Evolutionary conservation across 1,140 invertebrate species (phyloP).

Genomic region (Sinonovacula constricta): DNA sequence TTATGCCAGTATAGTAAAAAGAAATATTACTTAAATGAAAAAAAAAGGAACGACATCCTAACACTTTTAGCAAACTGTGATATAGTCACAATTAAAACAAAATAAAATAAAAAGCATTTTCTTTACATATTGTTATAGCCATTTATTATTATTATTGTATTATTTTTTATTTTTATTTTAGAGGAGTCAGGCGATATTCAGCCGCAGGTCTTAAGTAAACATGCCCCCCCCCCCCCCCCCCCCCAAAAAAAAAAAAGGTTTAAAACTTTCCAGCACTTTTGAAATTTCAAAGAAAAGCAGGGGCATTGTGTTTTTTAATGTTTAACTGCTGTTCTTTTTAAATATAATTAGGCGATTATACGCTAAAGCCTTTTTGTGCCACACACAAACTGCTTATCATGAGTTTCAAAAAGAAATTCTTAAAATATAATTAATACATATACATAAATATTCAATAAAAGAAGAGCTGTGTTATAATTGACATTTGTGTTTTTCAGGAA

Average conservation of each 20-base stretch:
- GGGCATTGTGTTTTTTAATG: too few species aligned
- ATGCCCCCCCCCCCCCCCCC: too few species aligned
- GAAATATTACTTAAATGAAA: too few species aligned
- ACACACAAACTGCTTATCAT: not conserved
- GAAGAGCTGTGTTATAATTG: conserved; percentile 8
- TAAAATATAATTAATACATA: not conserved
- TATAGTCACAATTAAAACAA: not conserved
- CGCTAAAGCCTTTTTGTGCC: not conserved
- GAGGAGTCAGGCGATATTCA: too few species aligned
- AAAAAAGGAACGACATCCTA: not conserved
- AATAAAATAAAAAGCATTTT: not conserved
- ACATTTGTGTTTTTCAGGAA: conserved; percentile 54
- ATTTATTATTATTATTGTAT: too few species aligned
- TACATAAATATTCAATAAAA: not conserved
- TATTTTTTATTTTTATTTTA: too few species aligned
- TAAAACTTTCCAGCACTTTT: too few species aligned
- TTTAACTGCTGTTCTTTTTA: too few species aligned
- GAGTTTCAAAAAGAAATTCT: not conserved
- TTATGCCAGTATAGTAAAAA: not conserved
- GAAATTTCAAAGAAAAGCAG: too few species aligned
- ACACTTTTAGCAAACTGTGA: not conserved
- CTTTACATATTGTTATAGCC: too few species aligned
- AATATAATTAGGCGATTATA: not conserved
- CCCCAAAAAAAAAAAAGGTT: too few species aligned
- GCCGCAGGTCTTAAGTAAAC: too few species aligned